Conservation (phyloP, 2,113 vertebrate genomes). For the Caracal caracal region DNA sequence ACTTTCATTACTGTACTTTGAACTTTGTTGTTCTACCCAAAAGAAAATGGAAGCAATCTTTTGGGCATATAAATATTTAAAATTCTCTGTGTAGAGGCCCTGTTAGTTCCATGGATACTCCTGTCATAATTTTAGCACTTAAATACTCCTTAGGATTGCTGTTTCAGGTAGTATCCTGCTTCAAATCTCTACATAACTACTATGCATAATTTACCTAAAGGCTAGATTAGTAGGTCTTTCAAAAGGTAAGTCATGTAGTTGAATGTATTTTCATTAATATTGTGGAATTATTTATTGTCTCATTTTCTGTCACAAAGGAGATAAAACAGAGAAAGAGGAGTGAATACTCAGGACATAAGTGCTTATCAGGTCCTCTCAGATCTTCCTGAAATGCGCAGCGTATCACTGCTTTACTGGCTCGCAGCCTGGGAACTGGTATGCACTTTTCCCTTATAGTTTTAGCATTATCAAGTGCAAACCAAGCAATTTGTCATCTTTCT, state of each 20-base stretch:
- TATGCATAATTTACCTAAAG: not conserved
- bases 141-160: not conserved
- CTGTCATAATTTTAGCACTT: not conserved
- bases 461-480: not conserved
- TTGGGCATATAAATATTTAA: slow-evolving; percentile 65
- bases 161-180: not conserved
- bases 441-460: not conserved
- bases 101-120: not conserved
- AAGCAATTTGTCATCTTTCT: not conserved
- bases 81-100: not conserved
- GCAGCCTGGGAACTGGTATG: accelerated
- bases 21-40: slow-evolving; percentile 10
- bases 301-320: not conserved
- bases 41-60: slow-evolving; percentile 12
- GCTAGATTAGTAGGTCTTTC: not conserved
- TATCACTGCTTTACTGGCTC: not conserved
- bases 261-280: not conserved
- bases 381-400: not conserved
- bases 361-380: not conserved
- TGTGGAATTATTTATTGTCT: not conserved
- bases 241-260: not conserved
- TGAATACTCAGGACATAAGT: not conserved
- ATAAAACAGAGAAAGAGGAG: not conserved
- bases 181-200: not conserved
- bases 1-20: not conserved